Percentiles rank a stretch among this genome's conserved stretches.
Evolutionary conservation across 1,140 invertebrate genomes (phyloP).

Genomic region (Drosophila lacteicornis): DNA sequence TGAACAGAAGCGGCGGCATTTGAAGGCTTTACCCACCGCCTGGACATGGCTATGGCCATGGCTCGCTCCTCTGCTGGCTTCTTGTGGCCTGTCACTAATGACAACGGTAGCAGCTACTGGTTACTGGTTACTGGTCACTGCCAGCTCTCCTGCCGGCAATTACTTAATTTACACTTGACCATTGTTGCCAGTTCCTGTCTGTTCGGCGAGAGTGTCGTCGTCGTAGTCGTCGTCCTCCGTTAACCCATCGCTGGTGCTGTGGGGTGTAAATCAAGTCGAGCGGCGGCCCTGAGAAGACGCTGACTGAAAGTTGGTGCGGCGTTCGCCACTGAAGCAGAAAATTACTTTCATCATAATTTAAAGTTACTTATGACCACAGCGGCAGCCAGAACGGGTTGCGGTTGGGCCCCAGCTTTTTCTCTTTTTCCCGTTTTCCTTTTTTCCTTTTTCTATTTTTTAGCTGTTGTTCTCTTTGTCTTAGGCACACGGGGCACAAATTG

Average conservation of each 20-base stretch:
- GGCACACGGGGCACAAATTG: slow-evolving; percentile 63
- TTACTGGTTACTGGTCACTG: slow-evolving; percentile 2
- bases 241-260: background rate
- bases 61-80: slow-evolving; percentile 5
- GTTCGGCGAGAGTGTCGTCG: background rate
- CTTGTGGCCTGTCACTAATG: slow-evolving; percentile 59
- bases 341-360: slow-evolving; percentile 84
- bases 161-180: slow-evolving; percentile 80
- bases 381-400: slow-evolving; percentile 29
- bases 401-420: background rate
- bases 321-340: slow-evolving; percentile 82
- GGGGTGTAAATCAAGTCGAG: slow-evolving; percentile 28
- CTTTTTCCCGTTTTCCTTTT: slow-evolving; percentile 5
- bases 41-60: background rate
- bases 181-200: slow-evolving; percentile 32
- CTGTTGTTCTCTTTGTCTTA: slow-evolving; percentile 53
- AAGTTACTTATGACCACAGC: slow-evolving; percentile 80
- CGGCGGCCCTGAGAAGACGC: slow-evolving; percentile 1
- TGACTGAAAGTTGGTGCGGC: slow-evolving; percentile 44
- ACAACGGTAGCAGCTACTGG: slow-evolving; percentile 76
- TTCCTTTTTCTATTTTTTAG: background rate
- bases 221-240: too few species aligned
- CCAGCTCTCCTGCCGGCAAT: slow-evolving; percentile 57
- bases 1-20: slow-evolving; percentile 22
- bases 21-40: slow-evolving; percentile 8